phyloP scores from a whole-genome alignment of 1,140 invertebrate genomes.

The Papilio aristodemus region DNA sequence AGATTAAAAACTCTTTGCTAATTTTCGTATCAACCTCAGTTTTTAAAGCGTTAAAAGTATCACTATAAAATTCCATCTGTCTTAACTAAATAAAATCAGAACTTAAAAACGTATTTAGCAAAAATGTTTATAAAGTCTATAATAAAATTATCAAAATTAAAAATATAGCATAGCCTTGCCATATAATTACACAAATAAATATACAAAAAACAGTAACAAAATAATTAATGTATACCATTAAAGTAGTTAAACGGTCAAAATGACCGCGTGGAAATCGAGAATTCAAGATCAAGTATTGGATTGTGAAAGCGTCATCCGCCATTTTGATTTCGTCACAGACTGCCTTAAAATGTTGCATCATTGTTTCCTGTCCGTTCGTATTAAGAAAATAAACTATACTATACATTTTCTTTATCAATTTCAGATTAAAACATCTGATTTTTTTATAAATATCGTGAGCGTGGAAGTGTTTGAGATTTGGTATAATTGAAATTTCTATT shows the following conservation, averaged over 20 bases:
- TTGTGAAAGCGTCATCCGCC: constrained; percentile 14
- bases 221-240: background rate
- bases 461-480: too few relatives aligned
- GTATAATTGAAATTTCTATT: too few relatives aligned
- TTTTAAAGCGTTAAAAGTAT: too few relatives aligned
- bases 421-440: too few relatives aligned
- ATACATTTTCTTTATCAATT: too few relatives aligned
- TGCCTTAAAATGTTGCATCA: background rate
- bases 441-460: too few relatives aligned
- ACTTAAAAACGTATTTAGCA: too few relatives aligned
- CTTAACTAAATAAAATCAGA: too few relatives aligned
- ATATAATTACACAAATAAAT: background rate
- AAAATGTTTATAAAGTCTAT: too few relatives aligned
- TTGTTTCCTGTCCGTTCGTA: background rate
- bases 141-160: too few relatives aligned
- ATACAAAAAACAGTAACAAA: background rate
- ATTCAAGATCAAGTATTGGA: constrained; percentile 2
- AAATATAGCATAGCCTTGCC: too few relatives aligned
- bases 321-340: constrained; percentile 10
- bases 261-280: background rate
- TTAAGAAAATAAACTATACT: background rate
- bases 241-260: background rate
- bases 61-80: too few relatives aligned
- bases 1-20: background rate
- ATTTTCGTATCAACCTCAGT: background rate